A percentile compares a stretch with the other conserved stretches of the same genome.
Evolutionary conservation across 2,888 invertebrate species (phyloP).

Genomic region (Hololepta plana): DNA sequence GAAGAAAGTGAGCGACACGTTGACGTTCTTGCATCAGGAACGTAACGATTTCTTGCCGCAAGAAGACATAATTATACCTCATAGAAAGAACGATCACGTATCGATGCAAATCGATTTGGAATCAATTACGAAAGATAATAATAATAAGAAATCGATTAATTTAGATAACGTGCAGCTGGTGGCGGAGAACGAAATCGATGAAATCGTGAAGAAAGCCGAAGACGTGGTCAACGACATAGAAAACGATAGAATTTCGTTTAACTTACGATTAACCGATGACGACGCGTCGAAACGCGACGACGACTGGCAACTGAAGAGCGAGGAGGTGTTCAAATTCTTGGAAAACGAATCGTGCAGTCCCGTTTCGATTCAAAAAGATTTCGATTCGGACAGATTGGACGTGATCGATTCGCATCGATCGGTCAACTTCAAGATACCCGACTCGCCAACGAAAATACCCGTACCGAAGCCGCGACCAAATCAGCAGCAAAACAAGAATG

Average conservation of each 20-base stretch:
- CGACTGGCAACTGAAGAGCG: constrained; percentile 22
- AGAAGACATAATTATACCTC: constrained; percentile 25
- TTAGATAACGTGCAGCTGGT: constrained; percentile 7
- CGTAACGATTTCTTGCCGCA: constrained; percentile 25
- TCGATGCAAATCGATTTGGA: constrained; percentile 21
- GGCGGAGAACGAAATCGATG: constrained; percentile 17
- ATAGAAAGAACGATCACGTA: constrained; percentile 25
- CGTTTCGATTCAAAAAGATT: constrained; percentile 8
- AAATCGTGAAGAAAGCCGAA: constrained; percentile 22
- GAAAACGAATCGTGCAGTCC: constrained; percentile 23
- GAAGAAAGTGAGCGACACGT: constrained; percentile 23
- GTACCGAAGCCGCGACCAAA: constrained; percentile 16
- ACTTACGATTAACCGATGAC: constrained; percentile 20
- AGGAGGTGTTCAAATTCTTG: constrained; percentile 25
- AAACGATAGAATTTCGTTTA: constrained; percentile 14
- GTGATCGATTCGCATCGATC: constrained; percentile 4
- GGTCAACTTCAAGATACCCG: constrained; percentile 6
- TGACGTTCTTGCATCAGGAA: constrained; percentile 26
- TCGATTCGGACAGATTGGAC: constrained; percentile 1
- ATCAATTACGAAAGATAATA: background rate
- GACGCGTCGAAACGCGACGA: constrained; percentile 25
- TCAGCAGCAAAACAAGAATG: constrained; percentile 16
- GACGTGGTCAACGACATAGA: constrained; percentile 20
- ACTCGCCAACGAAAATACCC: constrained; percentile 22
- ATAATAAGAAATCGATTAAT: background rate